phyloP scores from a whole-genome alignment of 2,113 vertebrate genomes.

The Sinocyclocheilus anshuiensis region DNA sequence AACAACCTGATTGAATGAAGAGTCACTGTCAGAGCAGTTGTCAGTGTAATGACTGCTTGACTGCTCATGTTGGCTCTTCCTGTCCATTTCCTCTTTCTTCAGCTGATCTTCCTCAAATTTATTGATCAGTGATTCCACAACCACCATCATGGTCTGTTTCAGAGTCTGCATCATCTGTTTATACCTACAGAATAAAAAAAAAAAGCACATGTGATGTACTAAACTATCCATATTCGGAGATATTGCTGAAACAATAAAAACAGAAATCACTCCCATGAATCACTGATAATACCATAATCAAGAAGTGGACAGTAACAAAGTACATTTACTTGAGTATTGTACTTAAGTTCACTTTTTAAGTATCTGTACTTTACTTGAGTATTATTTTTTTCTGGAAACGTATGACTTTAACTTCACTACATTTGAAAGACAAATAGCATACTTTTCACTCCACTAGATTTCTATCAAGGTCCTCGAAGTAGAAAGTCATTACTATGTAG shows the following conservation, averaged over 20 bases:
- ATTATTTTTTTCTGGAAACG: too few species aligned
- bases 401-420: too few species aligned
- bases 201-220: background rate
- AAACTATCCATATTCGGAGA: background rate
- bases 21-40: slow-evolving; percentile 96
- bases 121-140: slow-evolving; percentile 88
- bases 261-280: background rate
- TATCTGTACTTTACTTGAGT: too few species aligned
- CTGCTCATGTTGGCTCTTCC: slow-evolving; percentile 72
- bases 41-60: slow-evolving; percentile 79
- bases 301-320: too few species aligned
- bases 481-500: too few species aligned
- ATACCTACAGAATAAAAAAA: slow-evolving; percentile 74
- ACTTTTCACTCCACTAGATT: too few species aligned
- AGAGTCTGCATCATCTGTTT: slow-evolving; percentile 89
- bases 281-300: background rate
- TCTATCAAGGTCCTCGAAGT: too few species aligned
- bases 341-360: too few species aligned
- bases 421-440: too few species aligned
- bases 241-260: background rate
- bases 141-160: slow-evolving; percentile 85
- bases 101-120: slow-evolving; percentile 89
- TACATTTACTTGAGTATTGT: too few species aligned
- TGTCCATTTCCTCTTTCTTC: slow-evolving; percentile 78
- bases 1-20: slow-evolving; percentile 89